Base-by-base conservation (phyloP, 2,113 vertebrate species). In the Zootoca vivipara region DNA sequence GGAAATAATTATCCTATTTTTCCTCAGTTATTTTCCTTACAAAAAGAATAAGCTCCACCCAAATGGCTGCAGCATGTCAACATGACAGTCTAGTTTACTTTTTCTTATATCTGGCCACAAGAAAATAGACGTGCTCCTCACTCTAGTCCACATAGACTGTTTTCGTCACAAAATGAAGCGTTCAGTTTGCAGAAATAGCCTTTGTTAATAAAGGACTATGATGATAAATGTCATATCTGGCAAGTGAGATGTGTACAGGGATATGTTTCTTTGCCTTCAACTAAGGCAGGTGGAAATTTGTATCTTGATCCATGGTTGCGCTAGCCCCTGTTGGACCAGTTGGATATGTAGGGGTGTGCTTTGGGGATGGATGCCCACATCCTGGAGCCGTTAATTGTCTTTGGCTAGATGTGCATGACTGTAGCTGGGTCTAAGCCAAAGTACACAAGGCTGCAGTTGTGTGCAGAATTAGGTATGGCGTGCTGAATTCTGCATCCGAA, bases 41-140 rank as follows among this genome's bases (percentile, higher is more conserved):
- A 85, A 92, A 91, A 52, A 82, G 84, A 85, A 33, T 92, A 16
- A 33, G 74, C 92, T 86, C 90, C 70, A 72, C 30, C 89, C 87
- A 24, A 18, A 56, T 90, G 86, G 84, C 26, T n/a, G 80, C 62
- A 87, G 33, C 56, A 22, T 42, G 56, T 85, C 30, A 84, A 93
- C 83, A 42, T 84, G 52, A 40, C 65, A 85, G 2, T 82, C 81
- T 69, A 58, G 67, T 90, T 85, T 81, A 64, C 84, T 4, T 46
- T 77, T 22, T 78, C 78, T 22, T 16, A 7, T 35, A 26, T 28
- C 16, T 35, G 30, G 56, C 9, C 24, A 78, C 26, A 64, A 81
- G 33, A 46, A 70, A 28, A 6, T 35, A 79, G 77, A 70, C 12
- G 15, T 38, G 3, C 46, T 26, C 24, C 42, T 86, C 42, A 78